Base-by-base conservation (phyloP, 1,140 invertebrate genomes). In the Trissolcus basalis region DNA sequence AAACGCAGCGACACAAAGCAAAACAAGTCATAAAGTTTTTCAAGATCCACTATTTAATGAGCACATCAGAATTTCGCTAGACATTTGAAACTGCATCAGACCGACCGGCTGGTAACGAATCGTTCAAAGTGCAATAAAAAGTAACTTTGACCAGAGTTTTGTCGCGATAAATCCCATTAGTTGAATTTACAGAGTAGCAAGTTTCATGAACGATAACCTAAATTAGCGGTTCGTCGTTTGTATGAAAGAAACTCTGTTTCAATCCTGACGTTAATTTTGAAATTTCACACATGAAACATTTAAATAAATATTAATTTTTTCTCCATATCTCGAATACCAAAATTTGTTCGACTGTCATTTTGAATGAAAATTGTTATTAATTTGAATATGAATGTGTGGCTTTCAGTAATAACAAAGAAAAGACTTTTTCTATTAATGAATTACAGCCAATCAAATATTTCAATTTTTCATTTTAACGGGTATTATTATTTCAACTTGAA, bases 101-200 rank as follows among this genome's bases (percentile, higher is more conserved):
- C 58, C 48, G 64, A 75, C 19, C 55, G 56, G 51, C 60, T 51
- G 61, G 67, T 71, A 77, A 63, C 67, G 55, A 51, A 77, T 71
- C 73, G 55, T 77, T 67, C 73, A 76, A 77, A 77, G 74, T 56
- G 61, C 61, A 70, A 77, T 71, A 77, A 71, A 77, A 71, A 71
- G 47, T 67, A 77, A 71, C 61, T 71, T 67, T 56, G 67, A 63
- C 61, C 48, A 15, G 68, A 72, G 74, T 77, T 72, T 68, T 48
- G 49, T 71, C 48, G 67, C 56, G 45, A 71, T 77, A 77, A 77
- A 71, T 71, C 67, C 65, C 67, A 68, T 77, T 77, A 71, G 67
- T 53, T 61, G 51, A 67, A 77, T 77, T 71, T 70, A 71, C 74
- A 63, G 55, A 61, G 51, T 41, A 60, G 50, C 41, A 49, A 67